A percentile compares a stretch with the other conserved stretches of the same genome.
These are phyloP conservation scores for Dicycla oo DNA, from an alignment of 2,888 invertebrate genomes.

Conservation along the genomic window DNA sequence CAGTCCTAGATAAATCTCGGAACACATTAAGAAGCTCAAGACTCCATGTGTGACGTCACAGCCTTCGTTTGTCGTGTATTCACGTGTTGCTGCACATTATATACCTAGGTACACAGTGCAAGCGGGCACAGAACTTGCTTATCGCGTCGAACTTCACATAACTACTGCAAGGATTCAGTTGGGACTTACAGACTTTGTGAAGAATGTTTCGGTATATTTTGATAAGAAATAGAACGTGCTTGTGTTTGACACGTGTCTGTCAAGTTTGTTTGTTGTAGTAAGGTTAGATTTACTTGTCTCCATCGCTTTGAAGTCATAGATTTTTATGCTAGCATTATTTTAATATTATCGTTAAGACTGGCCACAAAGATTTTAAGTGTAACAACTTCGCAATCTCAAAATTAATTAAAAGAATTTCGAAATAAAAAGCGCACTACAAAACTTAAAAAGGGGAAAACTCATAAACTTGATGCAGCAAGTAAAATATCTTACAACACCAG, in stretches of 20 bases:
- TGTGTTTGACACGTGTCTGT: background rate
- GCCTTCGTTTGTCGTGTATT: background rate
- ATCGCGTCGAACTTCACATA: conserved; percentile 29
- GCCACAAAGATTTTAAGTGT: background rate
- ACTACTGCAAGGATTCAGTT: conserved; percentile 11
- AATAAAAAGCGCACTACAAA: conserved; percentile 20
- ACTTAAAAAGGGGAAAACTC: conserved; percentile 24
- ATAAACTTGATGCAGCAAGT: conserved; percentile 33
- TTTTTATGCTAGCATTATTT: too few species aligned
- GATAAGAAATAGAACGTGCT: background rate
- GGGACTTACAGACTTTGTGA: conserved; percentile 5
- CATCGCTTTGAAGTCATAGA: too few species aligned
- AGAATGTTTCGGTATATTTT: background rate
- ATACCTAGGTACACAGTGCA: background rate
- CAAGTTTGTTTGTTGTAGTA: background rate
- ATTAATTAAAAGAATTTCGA: conserved; percentile 21
- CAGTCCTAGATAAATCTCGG: conserved; percentile 6
- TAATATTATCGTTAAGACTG: background rate
- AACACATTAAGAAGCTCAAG: conserved; percentile 9
- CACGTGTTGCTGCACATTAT: conserved; percentile 42
- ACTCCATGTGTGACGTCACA: conserved; percentile 33
- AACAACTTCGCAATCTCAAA: background rate
- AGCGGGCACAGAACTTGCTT: conserved; percentile 13
- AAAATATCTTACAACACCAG: conserved; percentile 26
- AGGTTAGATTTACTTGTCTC: too few species aligned